Percentiles rank a stretch among this genome's conserved stretches.
phyloP scores from a whole-genome alignment of 2,888 invertebrate species.

The Cylindroiulus punctatus region DNA sequence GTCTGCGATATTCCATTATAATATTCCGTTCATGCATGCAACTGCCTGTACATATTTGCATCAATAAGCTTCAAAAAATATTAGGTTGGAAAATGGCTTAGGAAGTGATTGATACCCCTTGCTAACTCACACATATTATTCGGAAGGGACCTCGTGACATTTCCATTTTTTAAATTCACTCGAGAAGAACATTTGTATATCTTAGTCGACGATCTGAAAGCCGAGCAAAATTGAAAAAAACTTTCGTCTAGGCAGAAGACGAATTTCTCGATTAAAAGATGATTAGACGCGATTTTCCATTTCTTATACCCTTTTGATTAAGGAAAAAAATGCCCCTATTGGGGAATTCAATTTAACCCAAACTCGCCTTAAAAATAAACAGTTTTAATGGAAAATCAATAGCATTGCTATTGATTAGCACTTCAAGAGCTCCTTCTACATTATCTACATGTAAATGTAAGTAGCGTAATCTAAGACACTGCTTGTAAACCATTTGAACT shows the following conservation, averaged over 20 bases:
- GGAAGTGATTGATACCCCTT: conserved; percentile 26
- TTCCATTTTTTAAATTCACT: conserved; percentile 34
- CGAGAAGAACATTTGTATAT: conserved; percentile 29
- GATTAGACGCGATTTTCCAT: conserved; percentile 17
- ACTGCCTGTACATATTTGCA: conserved; percentile 33
- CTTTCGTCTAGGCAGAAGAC: background rate
- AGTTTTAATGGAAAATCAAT: conserved; percentile 25
- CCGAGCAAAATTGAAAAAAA: conserved; percentile 15
- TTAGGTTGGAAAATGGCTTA: conserved; percentile 9
- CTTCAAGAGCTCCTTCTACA: no score
- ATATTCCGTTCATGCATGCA: conserved; percentile 29
- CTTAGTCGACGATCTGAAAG: conserved; percentile 12
- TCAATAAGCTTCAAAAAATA: conserved; percentile 37
- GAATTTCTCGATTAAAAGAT: conserved; percentile 16
- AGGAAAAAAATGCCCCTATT: background rate
- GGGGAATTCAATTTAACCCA: background rate
- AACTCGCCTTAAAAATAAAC: conserved; percentile 16
- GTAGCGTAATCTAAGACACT: background rate
- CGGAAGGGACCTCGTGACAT: conserved; percentile 12
- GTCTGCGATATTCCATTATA: conserved; percentile 23
- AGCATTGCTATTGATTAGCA: no score
- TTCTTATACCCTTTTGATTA: background rate
- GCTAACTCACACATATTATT: background rate
- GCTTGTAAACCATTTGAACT: no score
- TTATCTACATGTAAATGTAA: background rate